Percentiles rank a stretch among this genome's conserved stretches.
These are phyloP conservation scores for Scaptomyza graminum DNA, from an alignment of 1,140 invertebrate genomes.

Conservation along the genomic window DNA sequence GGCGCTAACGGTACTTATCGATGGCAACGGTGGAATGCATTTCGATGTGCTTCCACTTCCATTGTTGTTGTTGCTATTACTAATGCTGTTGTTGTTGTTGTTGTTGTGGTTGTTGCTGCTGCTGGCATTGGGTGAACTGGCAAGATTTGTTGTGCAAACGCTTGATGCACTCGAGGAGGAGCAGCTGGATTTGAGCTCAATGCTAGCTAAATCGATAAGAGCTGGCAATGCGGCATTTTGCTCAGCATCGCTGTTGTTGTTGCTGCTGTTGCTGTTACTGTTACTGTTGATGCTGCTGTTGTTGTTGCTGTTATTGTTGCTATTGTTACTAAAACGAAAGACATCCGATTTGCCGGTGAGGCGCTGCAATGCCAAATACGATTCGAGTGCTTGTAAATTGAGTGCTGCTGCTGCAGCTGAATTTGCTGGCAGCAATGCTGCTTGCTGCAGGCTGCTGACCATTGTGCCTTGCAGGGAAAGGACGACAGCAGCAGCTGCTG, in stretches of 20 bases:
- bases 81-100: slow-evolving; percentile 49
- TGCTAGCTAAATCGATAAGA: slow-evolving; percentile 67
- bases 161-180: slow-evolving; percentile 84
- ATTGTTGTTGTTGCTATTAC: slow-evolving; percentile 31
- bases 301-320: slow-evolving; percentile 42
- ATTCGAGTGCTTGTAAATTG: slow-evolving; percentile 92
- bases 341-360: slow-evolving; percentile 85
- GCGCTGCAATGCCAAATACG: slow-evolving; percentile 91
- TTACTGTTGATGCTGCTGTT: slow-evolving; percentile 26
- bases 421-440: slow-evolving; percentile 89
- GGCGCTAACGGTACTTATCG: slow-evolving; percentile 71
- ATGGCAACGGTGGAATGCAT: slow-evolving; percentile 65
- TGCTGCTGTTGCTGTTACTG: slow-evolving; percentile 31
- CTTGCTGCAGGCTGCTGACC: slow-evolving; percentile 90
- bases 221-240: slow-evolving; percentile 46
- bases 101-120: slow-evolving; percentile 41
- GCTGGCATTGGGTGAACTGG: slow-evolving; percentile 33
- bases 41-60: slow-evolving; percentile 36
- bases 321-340: slow-evolving; percentile 60
- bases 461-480: slow-evolving; percentile 91
- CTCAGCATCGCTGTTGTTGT: slow-evolving; percentile 50
- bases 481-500: slow-evolving; percentile 86
- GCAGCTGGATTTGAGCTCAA: slow-evolving; percentile 84
- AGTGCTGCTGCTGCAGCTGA: slow-evolving; percentile 91
- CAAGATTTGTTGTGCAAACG: slow-evolving; percentile 26